Percentiles rank a stretch among this genome's conserved stretches.
Conservation (phyloP, 30 jellyfish, hydroid and myxozoan genomes). For the Morbakka virulenta region DNA sequence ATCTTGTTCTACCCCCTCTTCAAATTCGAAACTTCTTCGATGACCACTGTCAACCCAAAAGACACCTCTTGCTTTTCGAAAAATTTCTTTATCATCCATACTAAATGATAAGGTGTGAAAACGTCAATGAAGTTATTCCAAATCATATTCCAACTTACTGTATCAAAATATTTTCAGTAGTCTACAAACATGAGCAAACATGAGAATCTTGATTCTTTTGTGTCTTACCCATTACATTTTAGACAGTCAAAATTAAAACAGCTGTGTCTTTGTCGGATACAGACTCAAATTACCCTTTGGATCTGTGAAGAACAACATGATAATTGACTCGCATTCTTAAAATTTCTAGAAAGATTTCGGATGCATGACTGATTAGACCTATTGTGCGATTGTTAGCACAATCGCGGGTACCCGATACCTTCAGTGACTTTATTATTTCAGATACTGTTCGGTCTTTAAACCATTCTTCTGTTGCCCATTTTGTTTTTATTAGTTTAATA, state of each 20-base stretch:
- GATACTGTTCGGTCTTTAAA: background rate
- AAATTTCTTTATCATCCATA: background rate
- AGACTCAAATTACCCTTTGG: background rate
- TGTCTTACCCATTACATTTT: background rate
- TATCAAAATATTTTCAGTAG: background rate
- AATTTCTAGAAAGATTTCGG: background rate
- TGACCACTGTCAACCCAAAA: background rate
- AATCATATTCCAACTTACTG: background rate
- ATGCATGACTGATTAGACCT: background rate
- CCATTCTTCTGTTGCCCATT: background rate
- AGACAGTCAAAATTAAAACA: background rate
- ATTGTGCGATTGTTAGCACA: background rate
- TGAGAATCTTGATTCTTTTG: background rate
- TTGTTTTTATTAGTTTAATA: too few relatives aligned
- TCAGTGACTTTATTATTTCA: background rate
- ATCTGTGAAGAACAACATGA: background rate
- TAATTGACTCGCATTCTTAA: background rate
- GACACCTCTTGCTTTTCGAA: background rate
- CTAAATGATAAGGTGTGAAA: background rate
- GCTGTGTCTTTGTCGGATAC: background rate
- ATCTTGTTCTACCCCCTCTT: background rate
- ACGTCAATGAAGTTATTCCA: background rate
- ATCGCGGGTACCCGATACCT: background rate
- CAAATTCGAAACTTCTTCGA: background rate
- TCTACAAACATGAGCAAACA: background rate